Evolutionary conservation across 2,797 vertebrate genomes (phyloP), one percentile per base, ranked within the genome.

Genomic region (Gymnothorax reevesii): DNA sequence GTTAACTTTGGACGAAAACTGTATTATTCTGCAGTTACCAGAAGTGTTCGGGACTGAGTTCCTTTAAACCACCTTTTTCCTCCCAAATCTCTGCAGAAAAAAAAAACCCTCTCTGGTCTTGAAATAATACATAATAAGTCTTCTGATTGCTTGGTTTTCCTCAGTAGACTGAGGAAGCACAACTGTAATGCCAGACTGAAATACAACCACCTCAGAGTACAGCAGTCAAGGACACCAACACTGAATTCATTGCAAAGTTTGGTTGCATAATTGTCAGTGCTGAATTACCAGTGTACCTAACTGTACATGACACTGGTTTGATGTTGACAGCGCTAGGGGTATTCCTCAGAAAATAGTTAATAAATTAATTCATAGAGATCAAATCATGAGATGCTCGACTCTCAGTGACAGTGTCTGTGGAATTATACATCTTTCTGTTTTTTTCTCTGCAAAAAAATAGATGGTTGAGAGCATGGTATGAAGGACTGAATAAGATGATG

Each of bases 1-100:
- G 75, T 79, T 79, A 49, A 20, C 15, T 52, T 79, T 79, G 75
- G 75, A 79, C 7, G 75, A 7, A 13, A 7, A 49, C 17, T 33
- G 2, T 73, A 73, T 73, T 73, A 73, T 52, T 79, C 33, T 79
- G 42, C 42, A 52, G 75, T 79, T 52, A 79, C 75, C 42, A 79
- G 42, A 66, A 73, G 10, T 73, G 71, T 73, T 27, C 3, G 71
- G 33, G 15, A 42, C 33, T 5, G 15, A 22, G 33, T 49, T 15
- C 75, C 3, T 20, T 79, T 33, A 79, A 52, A 79, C 15, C 33
- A 17, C 22, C 42, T 79, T 7, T 12, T 20, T 49, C 75, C 20
- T 79, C 42, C 33, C 52, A 33, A 79, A 79, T 49, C 75, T 52
- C 75, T 27, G 33, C 42, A 79, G 17, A 49, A 42, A 42, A 42